These are phyloP conservation scores for Drosophila triauraria DNA, from an alignment of 1,140 invertebrate genomes.

Conservation along the genomic window DNA sequence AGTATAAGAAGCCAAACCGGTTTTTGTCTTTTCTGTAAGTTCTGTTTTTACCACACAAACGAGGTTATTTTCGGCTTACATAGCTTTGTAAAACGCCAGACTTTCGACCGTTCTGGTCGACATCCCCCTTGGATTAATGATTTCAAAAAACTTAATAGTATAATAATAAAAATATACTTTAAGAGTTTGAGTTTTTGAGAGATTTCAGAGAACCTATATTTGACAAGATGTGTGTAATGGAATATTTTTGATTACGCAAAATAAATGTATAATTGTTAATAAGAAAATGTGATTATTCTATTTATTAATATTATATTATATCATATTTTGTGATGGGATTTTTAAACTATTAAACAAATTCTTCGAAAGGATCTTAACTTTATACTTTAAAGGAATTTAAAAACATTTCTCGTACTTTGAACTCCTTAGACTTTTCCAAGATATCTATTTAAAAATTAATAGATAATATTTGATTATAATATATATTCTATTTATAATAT, in stretches of 20 bases:
- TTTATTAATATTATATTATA: background rate
- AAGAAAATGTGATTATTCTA: background rate
- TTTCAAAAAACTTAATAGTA: background rate
- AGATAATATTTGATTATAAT: no score
- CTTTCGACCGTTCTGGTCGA: conserved; percentile 39
- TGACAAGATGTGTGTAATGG: background rate
- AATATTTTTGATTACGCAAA: background rate
- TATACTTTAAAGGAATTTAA: no score
- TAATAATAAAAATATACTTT: background rate
- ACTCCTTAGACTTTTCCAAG: no score
- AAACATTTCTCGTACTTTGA: no score
- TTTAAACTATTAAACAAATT: no score
- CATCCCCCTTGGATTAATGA: conserved; percentile 16
- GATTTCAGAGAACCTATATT: background rate
- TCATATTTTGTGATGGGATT: no score
- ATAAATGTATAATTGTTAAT: background rate
- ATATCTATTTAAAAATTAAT: no score
- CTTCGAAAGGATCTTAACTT: no score
- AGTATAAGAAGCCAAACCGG: conserved; percentile 26
- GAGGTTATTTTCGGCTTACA: conserved; percentile 41
- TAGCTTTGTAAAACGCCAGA: conserved; percentile 7
- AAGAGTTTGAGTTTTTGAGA: background rate
- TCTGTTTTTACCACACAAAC: conserved; percentile 25
- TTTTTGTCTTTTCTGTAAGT: conserved; percentile 23
- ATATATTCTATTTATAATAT: no score